These are phyloP conservation scores for Chamaea fasciata DNA, from an alignment of 2,113 vertebrate species.

Conservation along the genomic window DNA sequence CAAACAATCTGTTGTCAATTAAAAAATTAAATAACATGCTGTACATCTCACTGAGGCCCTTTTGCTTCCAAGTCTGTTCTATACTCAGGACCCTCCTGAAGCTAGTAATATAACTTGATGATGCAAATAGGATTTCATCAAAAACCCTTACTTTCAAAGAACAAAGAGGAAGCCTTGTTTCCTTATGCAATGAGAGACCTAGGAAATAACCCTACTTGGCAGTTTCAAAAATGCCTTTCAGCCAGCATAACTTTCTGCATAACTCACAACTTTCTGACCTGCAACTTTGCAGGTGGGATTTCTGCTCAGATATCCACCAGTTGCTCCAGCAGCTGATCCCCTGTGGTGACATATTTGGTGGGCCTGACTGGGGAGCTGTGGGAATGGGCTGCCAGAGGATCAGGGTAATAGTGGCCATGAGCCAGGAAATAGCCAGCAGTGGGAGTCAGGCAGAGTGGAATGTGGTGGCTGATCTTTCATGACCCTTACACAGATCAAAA, in stretches of 20 bases:
- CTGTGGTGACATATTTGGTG: not conserved
- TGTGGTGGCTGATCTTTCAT: not conserved
- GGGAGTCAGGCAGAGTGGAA: not conserved
- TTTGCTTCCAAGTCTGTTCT: not conserved
- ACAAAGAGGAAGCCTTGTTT: not conserved
- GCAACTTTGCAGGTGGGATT: not conserved
- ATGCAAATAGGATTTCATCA: not conserved
- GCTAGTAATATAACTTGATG: not conserved
- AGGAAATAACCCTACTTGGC: not conserved
- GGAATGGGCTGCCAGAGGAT: not conserved
- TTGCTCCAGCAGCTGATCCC: not conserved
- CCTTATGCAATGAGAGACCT: not conserved
- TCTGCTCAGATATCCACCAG: not conserved
- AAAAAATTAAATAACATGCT: not conserved
- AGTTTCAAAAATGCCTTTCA: not conserved
- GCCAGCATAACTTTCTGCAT: not conserved
- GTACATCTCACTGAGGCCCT: not conserved
- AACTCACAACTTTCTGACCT: not conserved
- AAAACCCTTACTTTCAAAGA: not conserved
- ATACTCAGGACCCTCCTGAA: not conserved
- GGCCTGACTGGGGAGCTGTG: not conserved
- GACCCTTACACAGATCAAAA: not conserved
- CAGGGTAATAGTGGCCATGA: not conserved
- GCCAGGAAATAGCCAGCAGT: fast-evolving
- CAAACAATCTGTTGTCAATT: not conserved